Evolutionary conservation across 2,888 invertebrate genomes (phyloP).

Genomic region (Slavum lentiscoides): DNA sequence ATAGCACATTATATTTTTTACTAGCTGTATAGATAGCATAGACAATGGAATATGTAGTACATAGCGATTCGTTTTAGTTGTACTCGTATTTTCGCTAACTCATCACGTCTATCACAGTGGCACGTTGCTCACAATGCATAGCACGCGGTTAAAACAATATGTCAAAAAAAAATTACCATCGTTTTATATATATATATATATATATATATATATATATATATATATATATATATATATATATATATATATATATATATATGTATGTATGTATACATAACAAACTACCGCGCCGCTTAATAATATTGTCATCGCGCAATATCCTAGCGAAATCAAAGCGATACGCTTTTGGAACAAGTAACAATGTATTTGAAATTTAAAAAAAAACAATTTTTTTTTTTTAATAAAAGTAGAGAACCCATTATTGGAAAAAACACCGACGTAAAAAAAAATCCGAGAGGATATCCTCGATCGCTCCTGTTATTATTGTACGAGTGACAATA

Average conservation of each 20-base stretch:
- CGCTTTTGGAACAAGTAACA: slow-evolving; percentile 6
- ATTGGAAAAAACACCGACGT: slow-evolving; percentile 21
- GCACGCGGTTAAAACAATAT: background rate
- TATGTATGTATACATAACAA: background rate
- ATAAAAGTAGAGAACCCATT: slow-evolving; percentile 7
- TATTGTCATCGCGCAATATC: slow-evolving; percentile 39
- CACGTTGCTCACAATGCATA: slow-evolving; percentile 1
- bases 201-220: too few species aligned
- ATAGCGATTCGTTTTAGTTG: slow-evolving; percentile 19
- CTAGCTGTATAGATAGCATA: too few species aligned
- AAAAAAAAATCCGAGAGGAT: slow-evolving; percentile 29
- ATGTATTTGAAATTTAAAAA: slow-evolving; percentile 18
- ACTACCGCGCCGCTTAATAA: background rate
- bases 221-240: background rate
- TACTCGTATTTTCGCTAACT: slow-evolving; percentile 20
- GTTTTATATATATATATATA: background rate
- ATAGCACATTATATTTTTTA: background rate
- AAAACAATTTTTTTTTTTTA: background rate
- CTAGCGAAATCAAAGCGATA: slow-evolving; percentile 42
- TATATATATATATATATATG: too few species aligned
- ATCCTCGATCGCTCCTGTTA: slow-evolving; percentile 26
- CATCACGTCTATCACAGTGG: slow-evolving; percentile 1
- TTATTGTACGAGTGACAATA: too few species aligned
- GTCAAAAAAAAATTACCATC: background rate
- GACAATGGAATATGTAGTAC: slow-evolving; percentile 9